A percentile compares a stretch with the other conserved stretches of the same genome.
Conservation (phyloP, 2,797 vertebrate genomes). For the Tinamus major region DNA sequence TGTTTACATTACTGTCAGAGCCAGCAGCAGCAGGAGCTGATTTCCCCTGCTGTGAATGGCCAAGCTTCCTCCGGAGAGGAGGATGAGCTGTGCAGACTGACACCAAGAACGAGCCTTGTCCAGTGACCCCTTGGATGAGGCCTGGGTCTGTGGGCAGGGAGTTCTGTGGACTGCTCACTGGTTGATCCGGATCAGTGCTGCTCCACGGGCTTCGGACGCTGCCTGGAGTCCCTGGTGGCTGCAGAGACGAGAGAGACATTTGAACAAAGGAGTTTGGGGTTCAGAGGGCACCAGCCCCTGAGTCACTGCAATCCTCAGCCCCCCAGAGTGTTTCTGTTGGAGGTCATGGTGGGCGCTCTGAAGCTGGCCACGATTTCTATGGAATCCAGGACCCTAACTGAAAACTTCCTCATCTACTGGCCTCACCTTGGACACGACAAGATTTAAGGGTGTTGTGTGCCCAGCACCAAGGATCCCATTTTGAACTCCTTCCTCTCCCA, state of each 20-base stretch:
- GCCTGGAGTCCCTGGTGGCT: not conserved
- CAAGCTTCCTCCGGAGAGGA: not conserved
- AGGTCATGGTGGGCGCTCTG: not conserved
- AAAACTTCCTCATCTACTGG: no score
- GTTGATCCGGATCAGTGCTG: not conserved
- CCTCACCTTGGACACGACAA: no score
- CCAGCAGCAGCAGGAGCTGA: not conserved
- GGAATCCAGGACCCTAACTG: no score
- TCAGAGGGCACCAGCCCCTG: not conserved
- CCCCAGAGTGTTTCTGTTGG: not conserved
- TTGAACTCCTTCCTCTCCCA: no score
- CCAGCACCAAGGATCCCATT: no score
- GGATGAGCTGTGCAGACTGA: not conserved
- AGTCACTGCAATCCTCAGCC: not conserved
- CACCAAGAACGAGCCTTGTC: not conserved
- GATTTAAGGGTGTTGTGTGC: no score
- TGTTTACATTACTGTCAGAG: not conserved
- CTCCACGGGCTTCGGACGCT: not conserved
- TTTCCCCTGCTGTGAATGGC: not conserved
- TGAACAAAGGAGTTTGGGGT: not conserved
- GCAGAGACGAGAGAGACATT: not conserved
- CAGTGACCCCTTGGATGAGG: not conserved
- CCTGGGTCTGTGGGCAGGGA: accelerated
- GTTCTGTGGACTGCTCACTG: not conserved
- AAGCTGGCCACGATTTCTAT: no score